phyloP scores from a whole-genome alignment of 2,113 vertebrate species.

The Cololabis saira region DNA sequence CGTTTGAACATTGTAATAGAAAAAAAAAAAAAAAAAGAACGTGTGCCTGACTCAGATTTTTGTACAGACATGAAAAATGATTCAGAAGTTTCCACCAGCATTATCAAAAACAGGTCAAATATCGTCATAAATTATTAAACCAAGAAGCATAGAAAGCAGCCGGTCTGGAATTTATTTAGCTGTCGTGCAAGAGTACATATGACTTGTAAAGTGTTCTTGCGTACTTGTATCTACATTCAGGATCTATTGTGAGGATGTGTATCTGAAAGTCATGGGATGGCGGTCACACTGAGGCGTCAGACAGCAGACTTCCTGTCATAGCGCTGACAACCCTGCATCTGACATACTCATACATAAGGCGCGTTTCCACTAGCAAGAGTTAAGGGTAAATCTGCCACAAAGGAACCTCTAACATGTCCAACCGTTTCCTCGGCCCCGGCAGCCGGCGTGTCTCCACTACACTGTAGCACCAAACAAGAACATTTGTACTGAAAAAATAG shows the following conservation, averaged over 20 bases:
- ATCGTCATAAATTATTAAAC: slow-evolving; percentile 48
- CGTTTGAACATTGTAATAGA: slow-evolving; percentile 7
- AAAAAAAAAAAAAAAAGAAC: slow-evolving; percentile 18
- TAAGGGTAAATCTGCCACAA: too few relatives aligned
- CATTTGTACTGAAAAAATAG: too few relatives aligned
- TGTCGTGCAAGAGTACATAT: neutral
- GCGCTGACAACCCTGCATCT: slow-evolving; percentile 17
- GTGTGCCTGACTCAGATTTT: slow-evolving; percentile 42
- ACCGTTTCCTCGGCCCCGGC: too few relatives aligned
- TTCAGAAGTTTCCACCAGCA: slow-evolving; percentile 50
- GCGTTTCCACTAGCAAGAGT: too few relatives aligned
- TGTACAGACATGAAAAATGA: slow-evolving; percentile 48
- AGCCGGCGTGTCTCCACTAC: too few relatives aligned
- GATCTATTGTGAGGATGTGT: slow-evolving; percentile 19
- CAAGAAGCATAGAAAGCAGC: slow-evolving; percentile 33
- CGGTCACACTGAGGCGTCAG: slow-evolving; percentile 49
- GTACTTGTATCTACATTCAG: neutral
- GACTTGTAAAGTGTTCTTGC: neutral
- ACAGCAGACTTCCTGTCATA: slow-evolving; percentile 62
- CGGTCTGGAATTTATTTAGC: slow-evolving; percentile 47
- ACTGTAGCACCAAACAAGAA: too few relatives aligned
- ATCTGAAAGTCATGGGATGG: slow-evolving; percentile 46
- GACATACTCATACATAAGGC: too few relatives aligned
- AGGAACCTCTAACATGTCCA: too few relatives aligned
- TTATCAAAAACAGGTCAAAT: slow-evolving; percentile 57